These are phyloP conservation scores for Cranoglanis bouderius DNA, from an alignment of 2,113 vertebrate genomes.

Conservation along the genomic window DNA sequence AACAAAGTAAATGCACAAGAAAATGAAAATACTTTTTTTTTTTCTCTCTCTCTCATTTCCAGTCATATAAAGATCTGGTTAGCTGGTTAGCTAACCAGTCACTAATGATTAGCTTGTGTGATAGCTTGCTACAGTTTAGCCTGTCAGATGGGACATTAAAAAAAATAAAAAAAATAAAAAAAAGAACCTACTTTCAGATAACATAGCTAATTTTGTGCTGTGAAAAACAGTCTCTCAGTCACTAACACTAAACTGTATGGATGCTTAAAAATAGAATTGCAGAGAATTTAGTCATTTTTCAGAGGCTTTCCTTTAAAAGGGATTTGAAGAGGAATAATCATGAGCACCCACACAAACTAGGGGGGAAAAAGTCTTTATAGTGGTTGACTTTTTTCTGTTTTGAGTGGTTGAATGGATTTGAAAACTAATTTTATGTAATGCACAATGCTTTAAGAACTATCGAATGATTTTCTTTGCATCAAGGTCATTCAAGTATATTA, in stretches of 20 bases:
- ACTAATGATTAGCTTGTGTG: neutral
- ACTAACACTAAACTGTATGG: neutral
- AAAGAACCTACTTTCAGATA: neutral
- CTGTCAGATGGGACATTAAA: neutral
- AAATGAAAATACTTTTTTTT: neutral
- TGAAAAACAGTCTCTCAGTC: neutral
- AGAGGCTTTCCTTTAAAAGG: neutral
- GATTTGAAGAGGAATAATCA: neutral
- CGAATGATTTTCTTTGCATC: neutral
- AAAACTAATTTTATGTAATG: neutral
- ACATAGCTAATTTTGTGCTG: neutral
- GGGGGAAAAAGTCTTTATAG: neutral
- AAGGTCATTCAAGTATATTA: neutral
- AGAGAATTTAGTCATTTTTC: neutral
- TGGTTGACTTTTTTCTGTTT: neutral
- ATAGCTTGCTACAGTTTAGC: no score
- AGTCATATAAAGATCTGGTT: neutral
- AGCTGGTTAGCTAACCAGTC: no score
- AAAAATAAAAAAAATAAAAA: neutral
- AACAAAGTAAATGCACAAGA: neutral
- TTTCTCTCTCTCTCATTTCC: neutral
- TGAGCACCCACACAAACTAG: neutral
- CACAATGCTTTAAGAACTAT: neutral
- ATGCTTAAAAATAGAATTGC: neutral
- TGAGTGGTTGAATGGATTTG: neutral